These are phyloP conservation scores for Sesamia inferens DNA, from an alignment of 2,888 invertebrate genomes.

Conservation along the genomic window DNA sequence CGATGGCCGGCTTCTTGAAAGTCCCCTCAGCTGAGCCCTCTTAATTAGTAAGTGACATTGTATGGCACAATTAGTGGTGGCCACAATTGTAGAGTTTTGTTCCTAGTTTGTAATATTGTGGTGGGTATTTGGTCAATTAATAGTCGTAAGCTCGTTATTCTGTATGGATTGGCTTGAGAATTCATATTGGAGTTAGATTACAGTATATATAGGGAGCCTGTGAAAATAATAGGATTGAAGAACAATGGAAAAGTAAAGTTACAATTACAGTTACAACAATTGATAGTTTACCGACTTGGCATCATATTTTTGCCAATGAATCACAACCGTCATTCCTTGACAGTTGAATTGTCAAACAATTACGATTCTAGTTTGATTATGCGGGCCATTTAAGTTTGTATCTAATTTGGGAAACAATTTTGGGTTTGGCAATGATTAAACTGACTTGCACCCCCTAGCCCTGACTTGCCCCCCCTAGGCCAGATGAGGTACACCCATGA, in stretches of 20 bases:
- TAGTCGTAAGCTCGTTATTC: constrained; percentile 13
- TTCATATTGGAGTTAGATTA: background rate
- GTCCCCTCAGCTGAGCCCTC: constrained; percentile 62
- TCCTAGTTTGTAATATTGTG: constrained; percentile 35
- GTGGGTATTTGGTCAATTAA: constrained; percentile 61
- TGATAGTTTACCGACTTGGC: background rate
- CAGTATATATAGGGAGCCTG: fast-evolving
- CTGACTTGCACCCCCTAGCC: too few species aligned
- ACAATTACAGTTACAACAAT: background rate
- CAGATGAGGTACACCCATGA: too few species aligned
- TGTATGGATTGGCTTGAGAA: constrained; percentile 33
- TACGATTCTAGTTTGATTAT: background rate
- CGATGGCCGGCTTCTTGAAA: constrained; percentile 66
- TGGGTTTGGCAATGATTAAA: background rate
- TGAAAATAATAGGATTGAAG: background rate
- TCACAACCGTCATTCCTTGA: background rate
- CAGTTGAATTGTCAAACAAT: background rate
- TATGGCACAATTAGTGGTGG: constrained; percentile 71
- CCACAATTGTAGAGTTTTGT: constrained; percentile 44
- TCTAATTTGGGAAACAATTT: background rate
- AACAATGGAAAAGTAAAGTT: background rate
- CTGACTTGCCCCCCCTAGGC: too few species aligned
- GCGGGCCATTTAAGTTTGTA: background rate
- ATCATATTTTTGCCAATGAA: background rate
- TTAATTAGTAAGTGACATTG: constrained; percentile 76